phyloP scores from a whole-genome alignment of 2,888 invertebrate species.

The Leptopilina myrica region DNA sequence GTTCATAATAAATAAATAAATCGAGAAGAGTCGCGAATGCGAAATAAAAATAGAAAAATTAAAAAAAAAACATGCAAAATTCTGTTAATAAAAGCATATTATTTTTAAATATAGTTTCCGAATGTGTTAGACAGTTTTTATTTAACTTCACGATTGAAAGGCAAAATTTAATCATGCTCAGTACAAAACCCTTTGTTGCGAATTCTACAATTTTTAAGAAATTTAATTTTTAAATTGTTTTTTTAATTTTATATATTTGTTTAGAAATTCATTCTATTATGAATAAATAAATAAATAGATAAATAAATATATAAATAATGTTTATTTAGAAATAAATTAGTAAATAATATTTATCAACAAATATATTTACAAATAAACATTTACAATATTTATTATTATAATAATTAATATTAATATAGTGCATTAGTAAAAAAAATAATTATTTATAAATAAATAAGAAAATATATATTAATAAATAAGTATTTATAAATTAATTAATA shows the following conservation, averaged over 20 bases:
- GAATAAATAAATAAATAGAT: no score
- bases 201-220: neutral
- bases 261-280: neutral
- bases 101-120: neutral
- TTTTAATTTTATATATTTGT: neutral
- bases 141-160: neutral
- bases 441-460: no score
- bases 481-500: no score
- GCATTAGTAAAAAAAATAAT: no score
- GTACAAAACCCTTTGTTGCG: slow-evolving; percentile 23
- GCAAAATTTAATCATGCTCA: slow-evolving; percentile 30
- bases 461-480: no score
- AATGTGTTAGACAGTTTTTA: neutral
- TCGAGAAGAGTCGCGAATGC: slow-evolving; percentile 10
- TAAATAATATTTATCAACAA: no score
- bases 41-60: neutral
- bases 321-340: no score
- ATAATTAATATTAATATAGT: no score
- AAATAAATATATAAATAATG: no score
- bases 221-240: no score
- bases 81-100: slow-evolving; percentile 2
- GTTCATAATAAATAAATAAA: neutral
- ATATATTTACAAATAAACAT: no score
- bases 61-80: slow-evolving; percentile 16
- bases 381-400: no score